Evolutionary conservation across 2,888 invertebrate species (phyloP), one percentile per base, ranked within the genome.

Genomic region (Philhelius pedissequus): DNA sequence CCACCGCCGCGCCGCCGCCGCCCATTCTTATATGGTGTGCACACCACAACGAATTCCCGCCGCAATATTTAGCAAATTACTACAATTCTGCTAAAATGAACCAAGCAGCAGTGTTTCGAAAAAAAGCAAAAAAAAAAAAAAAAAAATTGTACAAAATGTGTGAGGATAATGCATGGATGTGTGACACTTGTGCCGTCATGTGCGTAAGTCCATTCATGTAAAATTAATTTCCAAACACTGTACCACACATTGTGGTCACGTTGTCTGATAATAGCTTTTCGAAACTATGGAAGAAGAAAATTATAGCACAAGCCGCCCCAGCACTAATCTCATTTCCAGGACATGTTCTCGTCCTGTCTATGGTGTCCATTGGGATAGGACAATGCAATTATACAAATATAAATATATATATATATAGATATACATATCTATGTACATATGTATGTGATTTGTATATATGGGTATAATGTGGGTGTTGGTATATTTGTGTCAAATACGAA

Each of bases 161-260:
- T 48, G 64, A 64, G 64, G 45, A 64, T 64, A 48, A 64, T 64
- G 64, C 48, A 64, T 48, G 32, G 64, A 48, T 58, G 70, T 70
- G 54, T 52, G 64, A 50, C 30, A 50, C 35, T 20, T 69, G 27
- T 30, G 32, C 32, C 74, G 15, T 54, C 45, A 56, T 64, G 50
- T 66, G 75, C 35, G 38, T 45, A 48, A 68, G 68, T 22, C 68
- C 35, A 62, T 74, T 62, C 73, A 78, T 83, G 82, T 83, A 78
- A 83, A 83, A 83, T 78, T 83, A 74, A 83, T 83, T 83, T 74
- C 77, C 82, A 78, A 83, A 69, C 78, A 48, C 56, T 74, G 56
- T 22, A 38, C 71, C 78, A 73, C 82, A 73, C 78, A 78, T 62
- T 83, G 78, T 74, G 78, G 82, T 78, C 78, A 78, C 74, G 73